Evolutionary conservation across 2,888 invertebrate species (phyloP).

Genomic region (Disparrhopalites patrizii): DNA sequence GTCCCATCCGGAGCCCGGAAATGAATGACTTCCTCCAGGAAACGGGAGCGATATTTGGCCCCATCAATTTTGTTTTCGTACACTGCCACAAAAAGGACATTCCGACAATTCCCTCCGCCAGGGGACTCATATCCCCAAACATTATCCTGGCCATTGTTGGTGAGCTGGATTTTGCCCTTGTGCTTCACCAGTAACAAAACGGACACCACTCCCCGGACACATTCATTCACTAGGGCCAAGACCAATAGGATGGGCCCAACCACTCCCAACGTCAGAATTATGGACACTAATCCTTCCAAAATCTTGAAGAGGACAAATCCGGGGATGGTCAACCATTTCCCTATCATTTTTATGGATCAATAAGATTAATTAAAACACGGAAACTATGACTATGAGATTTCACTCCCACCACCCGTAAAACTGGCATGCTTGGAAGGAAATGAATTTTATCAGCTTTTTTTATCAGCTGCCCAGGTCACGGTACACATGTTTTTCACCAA

Average conservation of each 20-base stretch:
- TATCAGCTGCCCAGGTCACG: no score
- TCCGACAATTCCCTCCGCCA: slow-evolving; percentile 25
- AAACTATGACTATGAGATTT: no score
- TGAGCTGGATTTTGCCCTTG: neutral
- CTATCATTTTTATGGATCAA: no score
- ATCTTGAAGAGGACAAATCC: slow-evolving; percentile 15
- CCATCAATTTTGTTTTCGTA: slow-evolving; percentile 30
- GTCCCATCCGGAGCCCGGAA: slow-evolving; percentile 5
- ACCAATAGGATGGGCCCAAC: neutral
- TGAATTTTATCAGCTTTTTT: no score
- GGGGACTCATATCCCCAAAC: slow-evolving; percentile 29
- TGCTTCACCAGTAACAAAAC: neutral
- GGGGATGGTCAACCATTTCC: no score
- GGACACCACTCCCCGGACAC: neutral
- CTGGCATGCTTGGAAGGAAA: no score
- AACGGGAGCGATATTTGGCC: slow-evolving; percentile 11
- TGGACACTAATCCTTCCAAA: slow-evolving; percentile 21
- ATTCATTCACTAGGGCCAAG: slow-evolving; percentile 11
- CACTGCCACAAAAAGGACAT: slow-evolving; percentile 26
- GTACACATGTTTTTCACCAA: no score
- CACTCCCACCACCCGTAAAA: no score
- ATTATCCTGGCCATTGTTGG: slow-evolving; percentile 27
- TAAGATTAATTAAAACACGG: no score
- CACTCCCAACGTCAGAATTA: slow-evolving; percentile 1
- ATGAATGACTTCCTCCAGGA: slow-evolving; percentile 20